These are phyloP conservation scores for Trisateles emortualis DNA, from an alignment of 2,888 invertebrate species.

Conservation along the genomic window DNA sequence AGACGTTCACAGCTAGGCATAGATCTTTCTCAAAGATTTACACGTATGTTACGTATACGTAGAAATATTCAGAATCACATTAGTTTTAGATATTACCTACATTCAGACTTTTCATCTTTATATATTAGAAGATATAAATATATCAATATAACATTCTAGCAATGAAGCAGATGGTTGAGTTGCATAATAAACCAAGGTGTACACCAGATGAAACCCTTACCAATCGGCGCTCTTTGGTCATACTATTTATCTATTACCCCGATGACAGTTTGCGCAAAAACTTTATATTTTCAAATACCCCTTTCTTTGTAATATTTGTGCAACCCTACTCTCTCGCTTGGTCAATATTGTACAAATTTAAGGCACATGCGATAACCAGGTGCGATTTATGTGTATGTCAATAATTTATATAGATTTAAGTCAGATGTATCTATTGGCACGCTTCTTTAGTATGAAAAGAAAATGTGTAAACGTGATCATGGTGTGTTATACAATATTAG, in stretches of 20 bases:
- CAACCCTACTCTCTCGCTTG: slow-evolving; percentile 59
- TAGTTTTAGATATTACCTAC: too few relatives aligned
- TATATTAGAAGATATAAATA: not conserved
- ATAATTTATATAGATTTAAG: slow-evolving; percentile 9
- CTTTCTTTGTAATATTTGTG: slow-evolving; percentile 60
- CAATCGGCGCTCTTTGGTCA: slow-evolving; percentile 50
- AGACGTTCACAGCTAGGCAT: too few relatives aligned
- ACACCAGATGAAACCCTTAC: slow-evolving; percentile 37
- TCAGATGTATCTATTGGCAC: slow-evolving; percentile 12
- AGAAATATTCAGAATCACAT: too few relatives aligned
- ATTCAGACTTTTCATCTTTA: too few relatives aligned
- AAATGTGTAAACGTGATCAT: not conserved
- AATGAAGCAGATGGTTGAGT: slow-evolving; percentile 45
- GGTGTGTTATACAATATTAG: not conserved
- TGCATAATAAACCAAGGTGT: slow-evolving; percentile 62
- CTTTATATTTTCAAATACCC: slow-evolving; percentile 65
- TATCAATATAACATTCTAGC: not conserved
- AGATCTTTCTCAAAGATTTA: too few relatives aligned
- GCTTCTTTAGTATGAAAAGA: slow-evolving; percentile 2
- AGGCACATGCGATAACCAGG: slow-evolving; percentile 63
- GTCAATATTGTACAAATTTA: slow-evolving; percentile 42
- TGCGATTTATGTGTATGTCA: slow-evolving; percentile 42
- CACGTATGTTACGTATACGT: too few relatives aligned
- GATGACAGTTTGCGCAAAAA: slow-evolving; percentile 58
- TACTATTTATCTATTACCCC: slow-evolving; percentile 31